phyloP scores from a whole-genome alignment of 1,140 invertebrate species.

The Zaprionus kolodkinae region DNA sequence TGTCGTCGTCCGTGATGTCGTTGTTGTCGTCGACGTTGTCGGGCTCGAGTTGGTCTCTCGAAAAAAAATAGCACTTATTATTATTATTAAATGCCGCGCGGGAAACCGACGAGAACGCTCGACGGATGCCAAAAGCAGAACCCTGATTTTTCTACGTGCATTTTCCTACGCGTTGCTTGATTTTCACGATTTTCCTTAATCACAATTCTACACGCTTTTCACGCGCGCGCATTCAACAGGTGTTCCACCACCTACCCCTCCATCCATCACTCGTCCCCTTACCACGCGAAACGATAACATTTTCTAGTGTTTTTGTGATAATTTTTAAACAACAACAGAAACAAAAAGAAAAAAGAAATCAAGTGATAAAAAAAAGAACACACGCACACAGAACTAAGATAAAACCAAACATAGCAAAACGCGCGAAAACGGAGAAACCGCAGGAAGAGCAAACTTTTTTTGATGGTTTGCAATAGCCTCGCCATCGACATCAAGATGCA shows the following conservation, averaged over 20 bases:
- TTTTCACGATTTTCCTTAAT: background rate
- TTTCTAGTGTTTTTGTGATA: constrained; percentile 62
- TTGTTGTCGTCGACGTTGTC: constrained; percentile 39
- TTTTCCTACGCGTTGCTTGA: constrained; percentile 10
- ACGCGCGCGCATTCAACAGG: constrained; percentile 36
- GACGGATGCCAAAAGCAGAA: constrained; percentile 60
- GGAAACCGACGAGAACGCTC: constrained; percentile 53
- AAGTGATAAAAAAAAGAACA: constrained; percentile 66
- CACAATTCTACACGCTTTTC: background rate
- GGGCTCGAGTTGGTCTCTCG: constrained; percentile 61
- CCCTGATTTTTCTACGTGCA: constrained; percentile 7
- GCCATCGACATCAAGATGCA: constrained; percentile 65
- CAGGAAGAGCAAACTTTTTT: constrained; percentile 40
- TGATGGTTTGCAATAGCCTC: constrained; percentile 72
- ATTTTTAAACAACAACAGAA: constrained; percentile 56
- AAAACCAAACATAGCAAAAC: constrained; percentile 51
- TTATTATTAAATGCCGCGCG: constrained; percentile 66
- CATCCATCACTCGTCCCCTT: background rate
- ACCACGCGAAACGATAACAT: constrained; percentile 15
- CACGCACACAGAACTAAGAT: constrained; percentile 47
- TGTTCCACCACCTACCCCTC: background rate
- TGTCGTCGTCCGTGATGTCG: constrained; percentile 7
- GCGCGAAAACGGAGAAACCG: constrained; percentile 3
- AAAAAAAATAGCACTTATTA: constrained; percentile 66
- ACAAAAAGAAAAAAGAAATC: constrained; percentile 42